Evolutionary conservation across 2,113 vertebrate genomes (phyloP).

Genomic region (Danio rerio): GRCz12tu NC_133197.1:40377001-40377500

Average conservation of each 20-base stretch:
- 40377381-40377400: no score
- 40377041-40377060: neutral
- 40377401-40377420: no score
- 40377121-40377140: conserved; percentile 43
- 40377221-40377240: conserved; percentile 38
- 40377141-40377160: conserved; percentile 51
- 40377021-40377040: conserved; percentile 4
- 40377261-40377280: neutral
- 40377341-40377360: no score
- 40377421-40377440: no score
- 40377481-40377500: no score
- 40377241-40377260: neutral
- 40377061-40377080: conserved; percentile 17
- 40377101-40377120: conserved; percentile 14
- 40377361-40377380: no score
- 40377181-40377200: conserved; percentile 51
- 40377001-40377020: neutral
- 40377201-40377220: conserved; percentile 53
- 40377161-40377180: conserved; percentile 44
- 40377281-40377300: no score
- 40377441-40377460: no score
- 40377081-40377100: neutral
- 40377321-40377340: no score
- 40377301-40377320: no score
- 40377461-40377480: no score